Base-by-base conservation (phyloP, 1,140 invertebrate genomes). In the Bombus turneri region DNA sequence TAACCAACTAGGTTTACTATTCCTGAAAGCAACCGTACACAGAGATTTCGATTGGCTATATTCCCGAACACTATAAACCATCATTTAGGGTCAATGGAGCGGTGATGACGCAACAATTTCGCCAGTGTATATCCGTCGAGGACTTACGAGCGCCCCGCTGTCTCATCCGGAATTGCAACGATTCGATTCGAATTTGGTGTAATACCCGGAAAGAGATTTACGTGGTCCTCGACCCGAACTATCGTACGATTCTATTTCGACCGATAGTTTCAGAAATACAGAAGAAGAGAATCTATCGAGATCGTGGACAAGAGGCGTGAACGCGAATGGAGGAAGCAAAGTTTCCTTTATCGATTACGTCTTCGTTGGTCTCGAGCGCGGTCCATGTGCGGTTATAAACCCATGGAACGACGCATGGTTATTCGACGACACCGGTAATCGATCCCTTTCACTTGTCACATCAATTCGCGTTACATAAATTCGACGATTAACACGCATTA, bases 341-440 rank as follows among this genome's bases (percentile, higher is more conserved):
- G 86, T 90, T 89, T 89, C 69, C 89, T 85, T 87, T 90, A 87
- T 85, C 83, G 85, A 87, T 90, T 88, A 88, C 88, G 76, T 88
- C 71, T 37, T 80, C 57, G 57, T 47, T 22, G 18, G 59, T 62
- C 66, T 69, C 73, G 47, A 53, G 78, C 73, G 72, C 57, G 76
- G 82, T 81, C 80, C 43, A 18, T 57, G 41, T 66, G 82, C 53
- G 86, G 79, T 76, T 79, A 69, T 72, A 81, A 87, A 75, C 80
- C 79, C 57, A 37, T 47, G 53, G 34, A 28, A 64, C 57, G 31
- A 84, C n/a, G 34, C 62, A 41, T 31, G 34, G n/a, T 10, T 76
- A 76, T 31, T 87, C 87, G 77, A 80, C 75, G 84, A 81, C 76
- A 43, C 47, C 66, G 79, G 74, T 89, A 83, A 89, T 83, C 80